Base-by-base conservation (phyloP, 2,888 invertebrate species). In the Trilocha varians region DNA sequence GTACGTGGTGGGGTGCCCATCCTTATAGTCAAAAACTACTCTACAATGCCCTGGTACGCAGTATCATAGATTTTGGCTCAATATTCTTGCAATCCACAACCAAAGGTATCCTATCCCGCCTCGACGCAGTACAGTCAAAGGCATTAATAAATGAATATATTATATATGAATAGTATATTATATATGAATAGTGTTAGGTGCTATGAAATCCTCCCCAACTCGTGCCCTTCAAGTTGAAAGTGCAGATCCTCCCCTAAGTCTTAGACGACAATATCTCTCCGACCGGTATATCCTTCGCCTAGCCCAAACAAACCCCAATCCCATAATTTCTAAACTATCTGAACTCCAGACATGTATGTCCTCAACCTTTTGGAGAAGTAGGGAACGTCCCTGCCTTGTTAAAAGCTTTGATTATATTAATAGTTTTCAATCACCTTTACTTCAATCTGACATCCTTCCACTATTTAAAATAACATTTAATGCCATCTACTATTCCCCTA, bases 161-260 rank as follows among this genome's bases (percentile, higher is more conserved):
- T n/a, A n/a, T n/a, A n/a, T n/a, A n/a, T n/a, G n/a, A n/a, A n/a
- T n/a, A n/a, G n/a, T n/a, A n/a, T n/a, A n/a, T n/a, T n/a, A n/a
- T n/a, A n/a, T n/a, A n/a, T n/a, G 56, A 1, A 50, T 57, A 1
- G 48, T 55, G 1, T 2, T 39, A 4, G 54, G 60, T 1, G 48
- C 50, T 2, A 60, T 55, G 55, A 54, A 49, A 32, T 58, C 57
- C 1, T 48, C 53, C 1, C 53, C 61, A 2, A 51, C 47, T 1
- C 55, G 53, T 33, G 56, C 54, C 2, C 25, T 55, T 18, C 45
- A 43, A 13, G 43, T 45, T 0, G 47, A 48, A 25, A 41, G 45
- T 36, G 35, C 11, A 1, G 45, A 48, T 0, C 39, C 48, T 8
- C 45, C 45, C 1, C 14, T 46, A 8, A 11, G 8, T n/a, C 9